phyloP scores from a whole-genome alignment of 2,888 invertebrate genomes.

The Chymomyza amoena region DNA sequence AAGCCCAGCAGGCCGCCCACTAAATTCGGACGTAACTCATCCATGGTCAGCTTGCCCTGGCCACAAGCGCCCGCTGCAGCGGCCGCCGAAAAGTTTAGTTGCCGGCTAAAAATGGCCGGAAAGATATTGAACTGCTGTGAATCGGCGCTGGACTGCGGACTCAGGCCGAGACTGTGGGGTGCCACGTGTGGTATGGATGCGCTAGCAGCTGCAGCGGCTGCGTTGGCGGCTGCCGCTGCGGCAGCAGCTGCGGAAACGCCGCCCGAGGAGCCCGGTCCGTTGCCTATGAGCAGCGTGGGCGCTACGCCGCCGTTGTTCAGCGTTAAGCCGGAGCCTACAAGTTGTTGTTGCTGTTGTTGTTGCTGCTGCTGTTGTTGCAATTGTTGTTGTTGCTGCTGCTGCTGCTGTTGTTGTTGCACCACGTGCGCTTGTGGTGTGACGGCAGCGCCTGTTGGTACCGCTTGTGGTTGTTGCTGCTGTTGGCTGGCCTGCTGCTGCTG shows the following conservation, averaged over 20 bases:
- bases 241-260: constrained; percentile 50
- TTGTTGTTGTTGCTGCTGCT: constrained; percentile 37
- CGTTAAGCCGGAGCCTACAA: constrained; percentile 49
- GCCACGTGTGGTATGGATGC: constrained; percentile 67
- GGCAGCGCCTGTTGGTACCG: constrained; percentile 3
- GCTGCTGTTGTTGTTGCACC: constrained; percentile 43
- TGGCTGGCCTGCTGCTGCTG: constrained; percentile 59
- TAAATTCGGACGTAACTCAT: constrained; percentile 90
- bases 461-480: constrained; percentile 77
- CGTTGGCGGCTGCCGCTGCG: constrained; percentile 57
- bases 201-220: constrained; percentile 47
- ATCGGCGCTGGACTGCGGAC: constrained; percentile 78
- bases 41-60: constrained; percentile 88
- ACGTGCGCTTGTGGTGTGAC: constrained; percentile 13
- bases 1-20: constrained; percentile 89
- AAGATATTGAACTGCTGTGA: constrained; percentile 91
- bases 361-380: constrained; percentile 34
- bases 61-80: constrained; percentile 84
- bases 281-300: constrained; percentile 72
- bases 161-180: constrained; percentile 76
- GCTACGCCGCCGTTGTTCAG: constrained; percentile 59
- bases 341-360: constrained; percentile 45
- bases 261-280: constrained; percentile 75
- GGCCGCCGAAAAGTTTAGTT: constrained; percentile 87
- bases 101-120: constrained; percentile 93